Percentiles rank a stretch among this genome's conserved stretches.
These are phyloP conservation scores for Nanger granti DNA, from an alignment of 2,113 vertebrate genomes.

Conservation along the genomic window DNA sequence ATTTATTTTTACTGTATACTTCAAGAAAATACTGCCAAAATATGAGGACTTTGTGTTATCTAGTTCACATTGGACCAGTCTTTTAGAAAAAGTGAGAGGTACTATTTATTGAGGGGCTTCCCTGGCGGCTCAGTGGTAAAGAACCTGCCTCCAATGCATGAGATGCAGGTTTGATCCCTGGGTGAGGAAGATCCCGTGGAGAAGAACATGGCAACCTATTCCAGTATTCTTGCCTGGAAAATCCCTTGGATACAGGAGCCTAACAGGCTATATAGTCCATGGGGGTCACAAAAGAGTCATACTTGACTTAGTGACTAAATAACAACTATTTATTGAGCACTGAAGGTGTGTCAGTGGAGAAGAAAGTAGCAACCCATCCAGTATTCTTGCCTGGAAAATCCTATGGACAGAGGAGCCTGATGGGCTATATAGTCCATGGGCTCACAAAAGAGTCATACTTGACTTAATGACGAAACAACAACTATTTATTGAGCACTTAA, in stretches of 20 bases:
- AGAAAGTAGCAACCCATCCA: neutral
- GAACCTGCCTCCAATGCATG: neutral
- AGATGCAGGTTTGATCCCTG: neutral
- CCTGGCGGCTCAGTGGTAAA: neutral
- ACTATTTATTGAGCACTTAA: neutral
- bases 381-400: neutral
- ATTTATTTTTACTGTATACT: conserved; percentile 35
- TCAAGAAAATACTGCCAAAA: neutral
- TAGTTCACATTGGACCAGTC: conserved; percentile 4
- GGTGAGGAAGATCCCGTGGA: neutral
- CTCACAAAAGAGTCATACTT: neutral
- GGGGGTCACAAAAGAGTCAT: neutral
- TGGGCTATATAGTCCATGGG: neutral
- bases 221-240: neutral
- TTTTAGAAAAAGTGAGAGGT: neutral
- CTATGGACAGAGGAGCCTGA: neutral
- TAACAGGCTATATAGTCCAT: neutral
- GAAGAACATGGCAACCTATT: neutral
- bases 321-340: neutral
- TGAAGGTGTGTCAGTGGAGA: neutral
- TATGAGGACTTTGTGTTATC: neutral
- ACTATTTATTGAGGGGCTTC: neutral
- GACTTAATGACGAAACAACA: neutral
- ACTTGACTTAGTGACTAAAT: neutral
- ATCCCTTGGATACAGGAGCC: neutral